Base-by-base conservation (phyloP, 2,797 vertebrate genomes). In the Poliocrania exsul region DNA sequence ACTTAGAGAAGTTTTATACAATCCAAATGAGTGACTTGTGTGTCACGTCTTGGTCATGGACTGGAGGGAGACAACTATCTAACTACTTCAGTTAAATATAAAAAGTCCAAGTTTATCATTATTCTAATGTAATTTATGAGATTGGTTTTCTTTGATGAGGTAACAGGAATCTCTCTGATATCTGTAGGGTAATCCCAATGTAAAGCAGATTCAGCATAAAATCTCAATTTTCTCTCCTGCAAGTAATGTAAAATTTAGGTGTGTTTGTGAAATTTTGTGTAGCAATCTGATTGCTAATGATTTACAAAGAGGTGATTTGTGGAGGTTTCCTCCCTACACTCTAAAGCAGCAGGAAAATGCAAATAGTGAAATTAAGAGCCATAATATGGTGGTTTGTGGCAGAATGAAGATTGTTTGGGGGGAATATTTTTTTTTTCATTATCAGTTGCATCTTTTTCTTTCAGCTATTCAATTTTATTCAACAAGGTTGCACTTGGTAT, bases 391-490 rank as follows among this genome's bases (percentile, higher is more conserved):
- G 13, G 11, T 74, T 71, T 2, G 0, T 88, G 75, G 24, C 26
- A 57, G 69, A 67, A 57, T 17, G 23, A 77, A 42, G 61, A 49
- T 56, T 78, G 15, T 74, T 73, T 82, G 65, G n/a, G 85, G 46
- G 47, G 14, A 38, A 38, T 31, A 14, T 64, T 80, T 0, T 0
- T 28, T 92, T 92, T 82, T 67, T 82, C 49, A 42, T 65, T 88
- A 81, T 74, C 21, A 28, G 19, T 40, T 78, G 8, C 73, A 74
- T 87, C 26, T 77, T 86, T 84, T 92, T 62, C 42, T 47, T 93
- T 89, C 44, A 40, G 50, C 53, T 83, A n/a, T 46, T 90, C 67
- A 72, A 78, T 84, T 93, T 87, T 87, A 29, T 80, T 90, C 61
- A 67, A 42, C n/a, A 87, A 78, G 65, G 47, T 71, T 74, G 38